Conservation (phyloP, 2,797 vertebrate genomes). For the Diceros bicornis region DNA sequence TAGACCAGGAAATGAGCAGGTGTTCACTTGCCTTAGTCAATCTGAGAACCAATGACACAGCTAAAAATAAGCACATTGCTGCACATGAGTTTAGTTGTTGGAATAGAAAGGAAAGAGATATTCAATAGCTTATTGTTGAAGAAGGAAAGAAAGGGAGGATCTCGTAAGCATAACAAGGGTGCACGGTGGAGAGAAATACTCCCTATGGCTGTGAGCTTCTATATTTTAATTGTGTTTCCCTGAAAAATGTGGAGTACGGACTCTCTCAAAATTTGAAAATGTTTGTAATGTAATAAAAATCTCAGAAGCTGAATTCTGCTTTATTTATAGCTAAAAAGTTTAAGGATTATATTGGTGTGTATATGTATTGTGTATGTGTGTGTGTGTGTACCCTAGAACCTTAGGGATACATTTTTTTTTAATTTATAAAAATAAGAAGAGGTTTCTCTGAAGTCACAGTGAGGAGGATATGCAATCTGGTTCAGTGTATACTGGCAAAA, state of each 20-base stretch:
- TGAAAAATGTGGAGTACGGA: background rate
- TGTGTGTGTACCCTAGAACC: background rate
- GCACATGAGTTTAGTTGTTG: accelerated
- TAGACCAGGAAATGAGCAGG: accelerated
- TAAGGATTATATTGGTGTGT: background rate
- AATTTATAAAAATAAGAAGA: slow-evolving; percentile 71
- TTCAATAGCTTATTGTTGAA: background rate
- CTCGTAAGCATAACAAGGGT: accelerated
- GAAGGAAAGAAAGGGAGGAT: background rate
- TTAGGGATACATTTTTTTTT: slow-evolving; percentile 52
- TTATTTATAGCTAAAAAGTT: background rate
- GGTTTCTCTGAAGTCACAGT: slow-evolving; percentile 70
- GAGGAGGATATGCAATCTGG: slow-evolving; percentile 66
- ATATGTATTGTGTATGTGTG: background rate
- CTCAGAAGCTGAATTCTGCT: background rate
- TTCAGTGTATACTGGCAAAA: slow-evolving; percentile 71
- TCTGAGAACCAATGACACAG: background rate
- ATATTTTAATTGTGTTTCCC: background rate
- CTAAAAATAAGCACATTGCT: background rate
- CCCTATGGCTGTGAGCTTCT: background rate
- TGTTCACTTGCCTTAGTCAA: accelerated
- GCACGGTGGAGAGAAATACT: too few species aligned
- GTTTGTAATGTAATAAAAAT: background rate
- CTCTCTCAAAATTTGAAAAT: background rate
- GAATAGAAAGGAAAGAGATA: background rate